phyloP scores from a whole-genome alignment of 1,140 invertebrate species.

The Drosophila asahinai region DNA sequence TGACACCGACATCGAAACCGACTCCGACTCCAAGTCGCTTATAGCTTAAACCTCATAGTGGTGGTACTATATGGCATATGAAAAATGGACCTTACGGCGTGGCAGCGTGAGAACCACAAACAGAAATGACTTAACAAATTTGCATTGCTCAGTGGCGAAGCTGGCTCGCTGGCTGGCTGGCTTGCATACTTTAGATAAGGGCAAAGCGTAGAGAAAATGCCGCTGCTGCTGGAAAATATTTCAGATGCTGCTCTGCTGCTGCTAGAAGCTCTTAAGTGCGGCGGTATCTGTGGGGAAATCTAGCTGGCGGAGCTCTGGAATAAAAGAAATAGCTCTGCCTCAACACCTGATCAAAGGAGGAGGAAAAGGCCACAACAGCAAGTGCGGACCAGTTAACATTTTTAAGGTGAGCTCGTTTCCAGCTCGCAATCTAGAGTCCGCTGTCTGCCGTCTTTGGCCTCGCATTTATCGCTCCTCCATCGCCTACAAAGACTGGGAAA shows the following conservation, averaged over 20 bases:
- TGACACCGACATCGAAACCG: constrained; percentile 53
- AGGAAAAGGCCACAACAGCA: constrained; percentile 46
- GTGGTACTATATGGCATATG: constrained; percentile 21
- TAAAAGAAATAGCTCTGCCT: constrained; percentile 46
- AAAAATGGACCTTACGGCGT: constrained; percentile 54
- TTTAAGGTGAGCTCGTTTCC: constrained; percentile 72
- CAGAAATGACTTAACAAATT: constrained; percentile 83
- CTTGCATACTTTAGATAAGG: constrained; percentile 78
- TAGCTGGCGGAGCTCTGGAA: constrained; percentile 55
- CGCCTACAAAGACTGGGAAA: constrained; percentile 20
- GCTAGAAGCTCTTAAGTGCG: constrained; percentile 74
- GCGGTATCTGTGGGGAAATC: constrained; percentile 73
- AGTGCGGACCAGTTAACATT: constrained; percentile 68
- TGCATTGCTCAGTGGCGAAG: constrained; percentile 53
- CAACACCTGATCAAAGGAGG: constrained; percentile 71
- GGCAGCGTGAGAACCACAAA: constrained; percentile 82
- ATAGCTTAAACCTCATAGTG: background rate
- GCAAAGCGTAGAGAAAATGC: constrained; percentile 71
- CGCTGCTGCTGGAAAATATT: constrained; percentile 70
- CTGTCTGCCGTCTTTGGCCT: constrained; percentile 40
- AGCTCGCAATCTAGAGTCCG: constrained; percentile 3
- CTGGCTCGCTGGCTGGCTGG: constrained; percentile 6
- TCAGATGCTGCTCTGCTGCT: constrained; percentile 65
- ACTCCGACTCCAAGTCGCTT: constrained; percentile 19
- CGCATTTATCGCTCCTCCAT: constrained; percentile 33